Percentiles rank a stretch among this genome's conserved stretches.
phyloP scores from a whole-genome alignment of 2,888 invertebrate species.

The Mythimna pallens region DNA sequence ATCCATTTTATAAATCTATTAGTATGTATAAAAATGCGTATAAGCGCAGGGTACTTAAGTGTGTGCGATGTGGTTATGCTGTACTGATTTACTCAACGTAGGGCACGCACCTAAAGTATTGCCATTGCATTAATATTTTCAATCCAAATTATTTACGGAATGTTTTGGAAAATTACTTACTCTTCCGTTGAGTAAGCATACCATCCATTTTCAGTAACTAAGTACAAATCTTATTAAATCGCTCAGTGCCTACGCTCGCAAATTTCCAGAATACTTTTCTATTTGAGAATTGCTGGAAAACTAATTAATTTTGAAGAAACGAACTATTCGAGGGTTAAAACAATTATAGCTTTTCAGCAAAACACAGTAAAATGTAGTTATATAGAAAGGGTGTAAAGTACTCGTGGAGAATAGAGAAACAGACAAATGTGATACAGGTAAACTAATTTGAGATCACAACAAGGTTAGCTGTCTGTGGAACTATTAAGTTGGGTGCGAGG shows the following conservation, averaged over 20 bases:
- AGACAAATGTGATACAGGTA: slow-evolving; percentile 53
- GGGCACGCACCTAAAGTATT: neutral
- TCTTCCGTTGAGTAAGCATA: neutral
- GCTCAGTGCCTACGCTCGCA: neutral
- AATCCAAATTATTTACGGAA: neutral
- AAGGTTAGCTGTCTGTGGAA: slow-evolving; percentile 43
- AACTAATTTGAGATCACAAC: slow-evolving; percentile 52
- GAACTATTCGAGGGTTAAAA: neutral
- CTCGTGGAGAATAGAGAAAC: slow-evolving; percentile 23
- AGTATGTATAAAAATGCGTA: neutral
- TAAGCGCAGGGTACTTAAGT: neutral
- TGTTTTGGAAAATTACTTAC: neutral
- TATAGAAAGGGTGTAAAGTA: slow-evolving; percentile 4
- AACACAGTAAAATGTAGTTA: neutral
- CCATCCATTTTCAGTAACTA: neutral
- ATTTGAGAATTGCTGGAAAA: neutral
- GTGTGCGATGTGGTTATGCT: neutral
- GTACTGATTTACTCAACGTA: too few relatives aligned
- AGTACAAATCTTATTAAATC: slow-evolving; percentile 25
- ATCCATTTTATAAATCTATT: neutral
- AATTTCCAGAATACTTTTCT: neutral
- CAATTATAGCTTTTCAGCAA: neutral
- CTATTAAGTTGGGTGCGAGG: slow-evolving; percentile 31
- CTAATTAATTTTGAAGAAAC: slow-evolving; percentile 9
- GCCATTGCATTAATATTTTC: neutral